Conservation (phyloP, 35 echinoderm and acorn worm species). For the Stichopus chloronotus region DNA sequence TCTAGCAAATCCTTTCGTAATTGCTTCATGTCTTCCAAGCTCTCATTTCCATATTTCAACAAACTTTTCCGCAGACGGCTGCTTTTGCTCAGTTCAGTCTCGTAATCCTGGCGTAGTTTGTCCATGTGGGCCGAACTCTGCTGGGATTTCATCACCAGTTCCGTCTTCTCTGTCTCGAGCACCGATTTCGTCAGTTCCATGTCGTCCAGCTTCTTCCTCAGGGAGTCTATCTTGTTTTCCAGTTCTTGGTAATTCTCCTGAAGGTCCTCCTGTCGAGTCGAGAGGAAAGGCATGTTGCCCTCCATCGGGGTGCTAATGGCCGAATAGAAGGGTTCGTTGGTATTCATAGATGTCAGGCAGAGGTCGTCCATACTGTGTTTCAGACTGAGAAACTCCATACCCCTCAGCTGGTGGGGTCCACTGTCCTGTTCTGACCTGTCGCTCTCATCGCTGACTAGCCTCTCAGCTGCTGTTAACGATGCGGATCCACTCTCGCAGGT, state of each 20-base stretch:
- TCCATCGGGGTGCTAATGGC: constrained; percentile 82
- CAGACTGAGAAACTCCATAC: constrained; percentile 41
- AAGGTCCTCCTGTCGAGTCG: constrained; percentile 39
- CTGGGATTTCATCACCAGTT: constrained; percentile 44
- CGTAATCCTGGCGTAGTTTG: constrained; percentile 4
- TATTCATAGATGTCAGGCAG: constrained; percentile 30
- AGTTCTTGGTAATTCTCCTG: constrained; percentile 35
- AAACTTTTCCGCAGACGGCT: neutral
- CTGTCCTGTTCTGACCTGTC: neutral
- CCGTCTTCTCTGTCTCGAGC: constrained; percentile 22
- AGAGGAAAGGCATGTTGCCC: constrained; percentile 60
- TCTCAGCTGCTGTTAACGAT: neutral
- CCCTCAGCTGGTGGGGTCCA: neutral
- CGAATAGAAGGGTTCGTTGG: constrained; percentile 71
- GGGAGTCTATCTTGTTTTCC: constrained; percentile 47
- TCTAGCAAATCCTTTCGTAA: constrained; percentile 11
- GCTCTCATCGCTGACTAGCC: constrained; percentile 40
- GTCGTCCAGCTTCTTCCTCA: constrained; percentile 63
- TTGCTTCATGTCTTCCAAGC: neutral
- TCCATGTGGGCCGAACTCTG: constrained; percentile 46
- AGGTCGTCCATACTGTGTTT: constrained; percentile 22
- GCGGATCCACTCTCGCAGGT: neutral
- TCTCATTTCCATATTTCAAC: neutral
- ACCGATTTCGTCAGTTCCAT: constrained; percentile 55
- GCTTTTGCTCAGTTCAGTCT: neutral